Evolutionary conservation across 2,888 invertebrate species (phyloP).

Genomic region (Aquatica leii): DNA sequence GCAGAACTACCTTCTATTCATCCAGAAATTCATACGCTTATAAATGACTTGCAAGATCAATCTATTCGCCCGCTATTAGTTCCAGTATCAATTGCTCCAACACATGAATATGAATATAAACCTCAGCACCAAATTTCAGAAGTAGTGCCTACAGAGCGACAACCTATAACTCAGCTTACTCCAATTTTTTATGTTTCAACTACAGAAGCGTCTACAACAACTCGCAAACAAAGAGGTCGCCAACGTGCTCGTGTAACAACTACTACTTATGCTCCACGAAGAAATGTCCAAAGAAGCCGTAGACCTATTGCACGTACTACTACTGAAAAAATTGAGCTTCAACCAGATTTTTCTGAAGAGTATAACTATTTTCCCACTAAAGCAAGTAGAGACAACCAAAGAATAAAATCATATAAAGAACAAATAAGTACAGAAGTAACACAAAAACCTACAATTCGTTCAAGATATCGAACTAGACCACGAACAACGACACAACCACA

Average conservation of each 20-base stretch:
- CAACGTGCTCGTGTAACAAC: constrained; percentile 54
- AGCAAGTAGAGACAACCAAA: constrained; percentile 15
- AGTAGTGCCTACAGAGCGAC: neutral
- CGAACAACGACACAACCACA: constrained; percentile 41
- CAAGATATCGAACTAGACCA: constrained; percentile 54
- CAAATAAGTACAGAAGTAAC: constrained; percentile 23
- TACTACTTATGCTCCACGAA: constrained; percentile 46
- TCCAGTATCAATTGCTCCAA: constrained; percentile 54
- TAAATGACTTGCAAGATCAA: constrained; percentile 68
- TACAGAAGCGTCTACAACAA: constrained; percentile 19
- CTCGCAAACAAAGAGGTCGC: constrained; percentile 31
- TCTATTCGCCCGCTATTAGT: constrained; percentile 55
- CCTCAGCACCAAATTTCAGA: constrained; percentile 49
- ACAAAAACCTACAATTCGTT: constrained; percentile 41
- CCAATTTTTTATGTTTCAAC: neutral
- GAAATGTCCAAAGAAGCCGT: constrained; percentile 40
- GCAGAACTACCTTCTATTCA: constrained; percentile 66
- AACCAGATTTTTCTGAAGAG: constrained; percentile 18
- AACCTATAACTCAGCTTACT: constrained; percentile 3
- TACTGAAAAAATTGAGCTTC: constrained; percentile 23
- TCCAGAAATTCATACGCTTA: constrained; percentile 67
- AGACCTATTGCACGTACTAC: constrained; percentile 23
- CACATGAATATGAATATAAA: constrained; percentile 33
- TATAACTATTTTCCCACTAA: constrained; percentile 24
- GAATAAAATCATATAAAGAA: neutral